Base-by-base conservation (phyloP, 2,888 invertebrate genomes). In the Mimas tiliae region DNA sequence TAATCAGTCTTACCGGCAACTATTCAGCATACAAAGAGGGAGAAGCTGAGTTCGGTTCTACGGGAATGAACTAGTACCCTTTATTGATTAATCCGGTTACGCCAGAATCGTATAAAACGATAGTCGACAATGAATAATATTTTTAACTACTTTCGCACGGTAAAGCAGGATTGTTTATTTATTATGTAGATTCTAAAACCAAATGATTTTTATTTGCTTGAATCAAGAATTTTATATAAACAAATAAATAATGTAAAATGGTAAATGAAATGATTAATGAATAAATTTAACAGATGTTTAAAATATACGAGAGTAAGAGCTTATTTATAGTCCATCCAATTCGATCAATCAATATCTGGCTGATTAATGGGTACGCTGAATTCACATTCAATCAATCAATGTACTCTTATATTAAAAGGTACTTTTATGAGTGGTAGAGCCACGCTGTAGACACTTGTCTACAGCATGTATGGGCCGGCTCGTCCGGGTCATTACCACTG, bases 151-250 rank as follows among this genome's bases (percentile, higher is more conserved):
- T 16, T 55, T 38, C 50, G 19, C 50, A 50, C 38, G 16, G 9
- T 34, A 53, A 34, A 55, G 34, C 34, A 16, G 3, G 19, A 19
- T 38, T 16, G 55, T 55, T 55, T 55, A 38, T 38, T 55, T 55
- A 55, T 34, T 34, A 48, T 48, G 1, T 2, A 48, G 47, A 48
- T 50, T 50, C 33, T 33, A 58, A 6, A 58, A 38, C 9, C 42
- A 58, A 42, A 55, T 55, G 55, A 55, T 38, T 52, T 51, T 52
- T 52, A 53, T 34, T 58, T 42, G 0, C 19, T 19, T 19, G 58
- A 58, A 58, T 19, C 38, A 38, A 58, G 58, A 58, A 42, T 42
- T 21, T 38, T 19, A 19, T 38, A 6, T 42, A 58, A 58, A 42
- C 42, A 42, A 58, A 58, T 42, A 58, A 58, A 38, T 55, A 16